Evolutionary conservation across 23 tunicate genomes (phyloP), one percentile per base, ranked within the genome.

Genomic region (Trididemnum nubilum): DNA sequence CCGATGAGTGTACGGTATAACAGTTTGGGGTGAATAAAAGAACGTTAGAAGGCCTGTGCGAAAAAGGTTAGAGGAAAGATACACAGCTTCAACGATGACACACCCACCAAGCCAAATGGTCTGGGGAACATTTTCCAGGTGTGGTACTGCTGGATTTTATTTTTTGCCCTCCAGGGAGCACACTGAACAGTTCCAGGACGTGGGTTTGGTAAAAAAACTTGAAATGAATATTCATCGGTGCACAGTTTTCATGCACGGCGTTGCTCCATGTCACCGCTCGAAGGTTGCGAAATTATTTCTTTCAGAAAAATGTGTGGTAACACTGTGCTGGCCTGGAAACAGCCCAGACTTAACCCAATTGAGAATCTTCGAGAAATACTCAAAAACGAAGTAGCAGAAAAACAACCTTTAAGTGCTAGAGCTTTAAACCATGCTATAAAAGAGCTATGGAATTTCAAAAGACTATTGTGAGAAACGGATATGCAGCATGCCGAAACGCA

Each of bases 61-160:
- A 21, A 67, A 31, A 67, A 33, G 74, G 38, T 67, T 67, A 30
- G 18, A 31, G 74, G 74, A 67, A 33, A 67, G 74, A 63, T 67
- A 33, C 74, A 67, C 74, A 67, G 74, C 33, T 30, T 67, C 74
- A 67, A 67, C 37, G 25, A 31, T 24, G 18, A 67, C 31, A 67
- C 74, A 67, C n/a, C 74, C 38, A 67, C 38, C 74, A n/a, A 67
- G 74, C 74, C 74, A 67, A 24, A 67, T 67, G 38, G 74, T 67
- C 38, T 67, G 74, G 74, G 38, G 37, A 38, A 5, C 69, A 63
- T 30, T 67, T 33, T 67, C n/a, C 74, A 31, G 33, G 74, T 67
- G 15, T 67, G 74, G 74, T 67, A 33, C 74, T 67, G 74, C 74
- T 67, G 38, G 74, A 67, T 33, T 61, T 21, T 61, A 61, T 61